Evolutionary conservation across 2,888 invertebrate species (phyloP), one percentile per base, ranked within the genome.

Genomic region (Mesochorus sp.): DNA sequence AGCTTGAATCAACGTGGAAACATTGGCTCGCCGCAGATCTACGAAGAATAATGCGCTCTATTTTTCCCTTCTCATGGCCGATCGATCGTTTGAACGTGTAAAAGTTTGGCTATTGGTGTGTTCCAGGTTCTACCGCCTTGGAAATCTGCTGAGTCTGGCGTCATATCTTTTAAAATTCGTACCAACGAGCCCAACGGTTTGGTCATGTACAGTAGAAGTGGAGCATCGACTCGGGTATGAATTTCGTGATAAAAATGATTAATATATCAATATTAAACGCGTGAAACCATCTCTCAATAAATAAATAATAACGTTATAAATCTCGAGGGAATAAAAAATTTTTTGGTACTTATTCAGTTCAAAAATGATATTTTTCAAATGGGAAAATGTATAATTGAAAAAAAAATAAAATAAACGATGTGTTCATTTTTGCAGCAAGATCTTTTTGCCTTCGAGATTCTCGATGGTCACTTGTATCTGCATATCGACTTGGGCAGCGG

Each of bases 161-260:
- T 96, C 26, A 95, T 98, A 88, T 96, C 97, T 47, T 97, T 98
- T 92, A 97, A 98, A 92, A 97, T 99, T 89, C 95, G 98, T 79
- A 99, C 99, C 51, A 97, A 96, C 90, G 98, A 99, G 91, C 96
- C 97, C 4, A 97, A 98, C 88, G 99, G 99, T 21, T 93, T 99
- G 82, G 94, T 99, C 68, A 94, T 99, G 89, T 97, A 97, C 93
- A 98, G 97, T 91, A 96, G 96, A 87, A 97, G 97, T 67, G 91
- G 90, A 64, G 88, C 90, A 17, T 84, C 88, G 57, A 83, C 85
- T 19, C 85, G 90, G 84, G 89, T 90, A 88, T 57, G 86, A 83
- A 76, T 51, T 12, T 42, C 26, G 4, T 3, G 4, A 17, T 47
- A 57, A 24, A 31, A 10, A 3, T 21, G 8, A 12, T 6, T 2